Evolutionary conservation across 2,888 invertebrate genomes (phyloP), one percentile per base, ranked within the genome.

Genomic region (Pilophorus perplexus): DNA sequence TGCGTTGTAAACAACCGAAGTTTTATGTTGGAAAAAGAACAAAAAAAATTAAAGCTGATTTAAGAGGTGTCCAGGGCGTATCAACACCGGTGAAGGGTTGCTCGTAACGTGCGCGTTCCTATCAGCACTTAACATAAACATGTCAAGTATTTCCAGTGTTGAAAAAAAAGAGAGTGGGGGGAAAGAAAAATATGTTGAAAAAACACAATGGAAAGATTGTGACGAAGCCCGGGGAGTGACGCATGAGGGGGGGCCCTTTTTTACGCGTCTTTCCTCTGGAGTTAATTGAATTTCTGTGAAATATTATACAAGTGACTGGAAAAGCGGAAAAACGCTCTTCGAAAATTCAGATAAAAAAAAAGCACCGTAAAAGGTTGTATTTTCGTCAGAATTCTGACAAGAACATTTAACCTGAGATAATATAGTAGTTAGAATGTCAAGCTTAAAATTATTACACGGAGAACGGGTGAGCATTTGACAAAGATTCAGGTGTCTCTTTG

Each of bases 71-170:
- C 23, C 23, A 12, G 22, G 25, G 40, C 40, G 40, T 59, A 38
- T 38, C 40, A 38, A 37, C 6, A n/a, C 2, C 40, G 18, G 5
- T 10, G 27, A 59, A 59, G 59, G 33, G 44, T 59, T 23, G 44
- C 42, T 44, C 59, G 40, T 59, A 42, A 42, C n/a, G n/a, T n/a
- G 59, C 42, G 59, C n/a, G 25, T 42, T 28, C 23, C 27, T 59
- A 59, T 59, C 59, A 59, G 59, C 59, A 59, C 59, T 59, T 59
- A 59, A 59, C 59, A 59, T 59, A 59, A 59, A 59, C 59, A 59
- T 59, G 59, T 59, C 59, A 59, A 59, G 59, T 33, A 25, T 40
- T 59, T 40, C 22, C n/a, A 16, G 37, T n/a, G n/a, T n/a, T n/a
- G n/a, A n/a, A n/a, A n/a, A n/a, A 55, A 3, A 10, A 20, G 38